Conservation (phyloP, 2,113 vertebrate species). For the Centropus unirufus region DNA sequence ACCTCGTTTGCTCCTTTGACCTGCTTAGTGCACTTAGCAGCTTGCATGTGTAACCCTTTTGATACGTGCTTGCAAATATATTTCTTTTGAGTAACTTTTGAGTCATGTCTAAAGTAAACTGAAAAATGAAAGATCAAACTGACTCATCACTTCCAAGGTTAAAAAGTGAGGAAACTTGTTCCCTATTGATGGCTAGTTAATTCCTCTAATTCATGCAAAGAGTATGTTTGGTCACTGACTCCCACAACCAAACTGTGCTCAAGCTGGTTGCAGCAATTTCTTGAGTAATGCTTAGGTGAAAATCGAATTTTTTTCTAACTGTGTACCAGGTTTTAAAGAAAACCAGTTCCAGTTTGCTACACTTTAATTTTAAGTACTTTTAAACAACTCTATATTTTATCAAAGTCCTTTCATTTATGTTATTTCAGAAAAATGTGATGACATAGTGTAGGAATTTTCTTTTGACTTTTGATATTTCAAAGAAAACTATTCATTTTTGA, state of each 20-base stretch:
- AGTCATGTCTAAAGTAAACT: not conserved
- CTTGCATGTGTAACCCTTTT: not conserved
- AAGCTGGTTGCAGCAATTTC: not conserved
- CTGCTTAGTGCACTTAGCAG: not conserved
- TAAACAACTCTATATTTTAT: rapidly evolving
- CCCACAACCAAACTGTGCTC: not conserved
- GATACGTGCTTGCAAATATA: not conserved
- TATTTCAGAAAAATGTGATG: not conserved
- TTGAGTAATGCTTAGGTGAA: not conserved
- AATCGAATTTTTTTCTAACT: not conserved
- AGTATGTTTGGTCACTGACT: not conserved
- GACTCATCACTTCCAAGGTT: not conserved
- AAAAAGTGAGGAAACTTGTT: not conserved
- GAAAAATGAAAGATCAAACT: not conserved
- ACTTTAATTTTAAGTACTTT: not conserved
- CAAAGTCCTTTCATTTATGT: not conserved
- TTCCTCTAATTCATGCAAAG: not conserved
- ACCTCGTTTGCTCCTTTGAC: not conserved
- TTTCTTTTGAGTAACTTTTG: not conserved
- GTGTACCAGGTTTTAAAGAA: not conserved
- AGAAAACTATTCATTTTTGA: not conserved
- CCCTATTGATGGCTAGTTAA: not conserved
- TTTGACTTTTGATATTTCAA: not conserved
- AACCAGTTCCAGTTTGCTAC: not conserved
- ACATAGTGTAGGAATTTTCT: not conserved